phyloP scores from a whole-genome alignment of 2,797 vertebrate species.

The Morelia viridis region DNA sequence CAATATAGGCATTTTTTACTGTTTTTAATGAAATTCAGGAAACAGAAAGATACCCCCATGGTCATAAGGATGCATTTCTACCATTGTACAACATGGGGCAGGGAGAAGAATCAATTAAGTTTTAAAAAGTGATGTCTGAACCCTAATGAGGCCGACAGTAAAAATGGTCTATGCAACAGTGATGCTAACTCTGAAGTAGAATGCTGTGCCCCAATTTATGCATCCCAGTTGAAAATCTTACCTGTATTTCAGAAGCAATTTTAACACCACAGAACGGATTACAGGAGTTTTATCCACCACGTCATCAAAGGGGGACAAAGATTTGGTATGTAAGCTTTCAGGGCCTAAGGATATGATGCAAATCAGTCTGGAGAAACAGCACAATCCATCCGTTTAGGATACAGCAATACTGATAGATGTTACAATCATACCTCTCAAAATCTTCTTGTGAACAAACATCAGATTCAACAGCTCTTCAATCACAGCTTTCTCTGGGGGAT shows the following conservation, averaged over 20 bases:
- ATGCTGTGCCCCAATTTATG: background rate
- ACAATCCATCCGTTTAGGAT: fast-evolving
- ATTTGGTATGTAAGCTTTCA: conserved; percentile 80
- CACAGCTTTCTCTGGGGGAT: conserved; percentile 80
- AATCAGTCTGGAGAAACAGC: fast-evolving
- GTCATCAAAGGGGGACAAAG: conserved; percentile 90
- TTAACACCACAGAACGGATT: conserved; percentile 90
- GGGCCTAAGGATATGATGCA: background rate
- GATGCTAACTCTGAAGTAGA: background rate
- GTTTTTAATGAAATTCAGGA: background rate
- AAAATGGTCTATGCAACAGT: background rate
- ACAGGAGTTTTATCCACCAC: conserved; percentile 90
- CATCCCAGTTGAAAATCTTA: conserved; percentile 42
- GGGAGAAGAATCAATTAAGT: background rate
- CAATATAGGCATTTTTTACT: background rate
- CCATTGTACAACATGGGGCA: background rate
- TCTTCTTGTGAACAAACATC: conserved; percentile 77
- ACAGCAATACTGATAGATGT: background rate
- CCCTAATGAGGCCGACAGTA: background rate
- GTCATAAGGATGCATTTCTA: background rate
- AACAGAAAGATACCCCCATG: background rate
- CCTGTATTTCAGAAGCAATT: conserved; percentile 96
- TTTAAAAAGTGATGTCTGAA: background rate
- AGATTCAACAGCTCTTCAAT: conserved; percentile 80
- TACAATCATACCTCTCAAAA: conserved; percentile 58